Evolutionary conservation across 2,113 vertebrate genomes (phyloP).

Genomic region (Circaetus gallicus): DNA sequence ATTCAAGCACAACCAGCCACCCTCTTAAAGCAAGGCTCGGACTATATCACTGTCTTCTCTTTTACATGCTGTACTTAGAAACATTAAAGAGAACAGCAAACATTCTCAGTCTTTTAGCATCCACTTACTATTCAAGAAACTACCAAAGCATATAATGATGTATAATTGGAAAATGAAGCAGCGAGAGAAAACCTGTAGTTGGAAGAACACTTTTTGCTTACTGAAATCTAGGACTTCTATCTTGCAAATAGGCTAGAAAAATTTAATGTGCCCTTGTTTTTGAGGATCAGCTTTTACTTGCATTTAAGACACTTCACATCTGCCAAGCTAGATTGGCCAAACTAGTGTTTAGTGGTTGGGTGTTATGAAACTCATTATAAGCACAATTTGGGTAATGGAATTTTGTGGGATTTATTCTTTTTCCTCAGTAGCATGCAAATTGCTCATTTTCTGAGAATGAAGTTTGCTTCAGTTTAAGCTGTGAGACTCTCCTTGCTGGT

Average conservation of each 20-base stretch:
- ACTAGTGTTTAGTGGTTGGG: not conserved
- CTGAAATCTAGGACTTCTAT: not conserved
- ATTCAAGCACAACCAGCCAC: not conserved
- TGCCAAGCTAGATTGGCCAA: not conserved
- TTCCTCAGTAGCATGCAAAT: not conserved
- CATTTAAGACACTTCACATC: not conserved
- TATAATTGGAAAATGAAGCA: not conserved
- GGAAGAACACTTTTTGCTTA: not conserved
- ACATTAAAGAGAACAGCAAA: not conserved
- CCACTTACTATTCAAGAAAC: not conserved
- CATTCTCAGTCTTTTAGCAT: not conserved
- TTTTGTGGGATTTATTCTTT: constrained; percentile 26
- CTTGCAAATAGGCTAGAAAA: not conserved
- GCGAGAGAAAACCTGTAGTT: not conserved
- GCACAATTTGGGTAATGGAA: not conserved
- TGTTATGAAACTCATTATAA: not conserved
- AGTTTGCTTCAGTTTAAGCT: not conserved
- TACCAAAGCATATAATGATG: not conserved
- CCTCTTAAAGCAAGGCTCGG: not conserved
- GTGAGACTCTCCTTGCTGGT: not conserved
- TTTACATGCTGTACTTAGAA: not conserved
- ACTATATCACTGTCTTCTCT: not conserved
- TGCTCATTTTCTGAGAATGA: constrained; percentile 13
- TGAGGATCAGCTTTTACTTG: not conserved
- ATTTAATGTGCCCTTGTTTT: not conserved